phyloP scores from a whole-genome alignment of 1,140 invertebrate genomes.

The Heliconius congener region DNA sequence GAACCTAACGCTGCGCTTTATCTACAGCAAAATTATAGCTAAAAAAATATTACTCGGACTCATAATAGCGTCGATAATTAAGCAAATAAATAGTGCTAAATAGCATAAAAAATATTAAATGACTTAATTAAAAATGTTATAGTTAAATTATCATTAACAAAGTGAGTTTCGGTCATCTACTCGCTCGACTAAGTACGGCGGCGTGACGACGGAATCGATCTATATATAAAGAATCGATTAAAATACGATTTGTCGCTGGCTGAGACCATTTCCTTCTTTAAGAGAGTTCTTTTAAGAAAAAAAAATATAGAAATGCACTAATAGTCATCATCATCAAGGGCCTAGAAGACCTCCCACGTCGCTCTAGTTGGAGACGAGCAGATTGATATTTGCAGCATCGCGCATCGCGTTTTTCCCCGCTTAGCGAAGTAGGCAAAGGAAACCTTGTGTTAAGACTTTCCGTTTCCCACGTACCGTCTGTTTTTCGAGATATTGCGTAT shows the following conservation, averaged over 20 bases:
- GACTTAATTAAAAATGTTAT: background rate
- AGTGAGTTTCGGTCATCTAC: background rate
- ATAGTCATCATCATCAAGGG: too few relatives aligned
- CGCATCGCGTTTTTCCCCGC: too few relatives aligned
- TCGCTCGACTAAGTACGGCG: conserved; percentile 18
- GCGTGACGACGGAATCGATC: conserved; percentile 23
- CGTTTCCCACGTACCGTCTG: too few relatives aligned
- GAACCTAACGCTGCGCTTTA: too few relatives aligned
- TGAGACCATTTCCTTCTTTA: conserved; percentile 11
- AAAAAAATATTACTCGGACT: too few relatives aligned
- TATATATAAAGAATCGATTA: conserved; percentile 23
- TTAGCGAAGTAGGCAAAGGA: too few relatives aligned
- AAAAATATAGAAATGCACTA: too few relatives aligned
- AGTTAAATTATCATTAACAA: background rate
- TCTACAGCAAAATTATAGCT: too few relatives aligned
- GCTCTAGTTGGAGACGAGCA: background rate
- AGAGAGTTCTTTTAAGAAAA: background rate
- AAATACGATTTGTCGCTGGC: conserved; percentile 17
- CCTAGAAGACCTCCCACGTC: background rate
- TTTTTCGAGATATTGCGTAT: background rate
- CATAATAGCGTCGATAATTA: too few relatives aligned
- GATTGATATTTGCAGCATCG: too few relatives aligned
- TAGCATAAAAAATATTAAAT: background rate
- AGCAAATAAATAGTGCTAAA: background rate
- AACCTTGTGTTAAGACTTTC: too few relatives aligned